A percentile compares a stretch with the other conserved stretches of the same genome.
phyloP scores from a whole-genome alignment of 2,888 invertebrate genomes.

The Byasa hedistus region DNA sequence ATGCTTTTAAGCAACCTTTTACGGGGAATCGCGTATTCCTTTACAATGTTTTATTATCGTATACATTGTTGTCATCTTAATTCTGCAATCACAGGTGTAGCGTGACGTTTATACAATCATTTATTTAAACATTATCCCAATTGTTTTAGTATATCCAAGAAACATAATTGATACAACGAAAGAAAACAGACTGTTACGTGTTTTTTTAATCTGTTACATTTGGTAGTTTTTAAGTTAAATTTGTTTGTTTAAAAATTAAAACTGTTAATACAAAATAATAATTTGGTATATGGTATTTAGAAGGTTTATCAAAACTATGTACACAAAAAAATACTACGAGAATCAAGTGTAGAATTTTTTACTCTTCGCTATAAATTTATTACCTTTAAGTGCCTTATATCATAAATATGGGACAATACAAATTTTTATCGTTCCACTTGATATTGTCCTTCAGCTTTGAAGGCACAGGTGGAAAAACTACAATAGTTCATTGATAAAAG shows the following conservation, averaged over 20 bases:
- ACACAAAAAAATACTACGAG: background rate
- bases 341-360: background rate
- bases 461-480: constrained; percentile 61
- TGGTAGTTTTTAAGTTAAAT: no score
- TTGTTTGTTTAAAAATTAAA: no score
- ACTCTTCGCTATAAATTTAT: constrained; percentile 24
- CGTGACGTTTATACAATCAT: background rate
- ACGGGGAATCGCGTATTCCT: constrained; percentile 23
- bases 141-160: background rate
- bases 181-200: background rate
- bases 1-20: constrained; percentile 18
- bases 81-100: background rate
- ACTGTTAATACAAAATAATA: no score
- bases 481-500: constrained; percentile 43
- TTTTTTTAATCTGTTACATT: background rate
- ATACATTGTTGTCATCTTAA: constrained; percentile 1
- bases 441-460: constrained; percentile 36
- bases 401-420: constrained; percentile 72
- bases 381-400: constrained; percentile 37
- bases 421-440: constrained; percentile 64
- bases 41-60: constrained; percentile 3
- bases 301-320: background rate
- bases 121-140: background rate
- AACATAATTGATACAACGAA: background rate
- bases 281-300: background rate